Percentiles rank a stretch among this genome's conserved stretches.
These are phyloP conservation scores for Parasteatoda tepidariorum DNA, from an alignment of 1,140 invertebrate species.

Conservation along the genomic window DNA sequence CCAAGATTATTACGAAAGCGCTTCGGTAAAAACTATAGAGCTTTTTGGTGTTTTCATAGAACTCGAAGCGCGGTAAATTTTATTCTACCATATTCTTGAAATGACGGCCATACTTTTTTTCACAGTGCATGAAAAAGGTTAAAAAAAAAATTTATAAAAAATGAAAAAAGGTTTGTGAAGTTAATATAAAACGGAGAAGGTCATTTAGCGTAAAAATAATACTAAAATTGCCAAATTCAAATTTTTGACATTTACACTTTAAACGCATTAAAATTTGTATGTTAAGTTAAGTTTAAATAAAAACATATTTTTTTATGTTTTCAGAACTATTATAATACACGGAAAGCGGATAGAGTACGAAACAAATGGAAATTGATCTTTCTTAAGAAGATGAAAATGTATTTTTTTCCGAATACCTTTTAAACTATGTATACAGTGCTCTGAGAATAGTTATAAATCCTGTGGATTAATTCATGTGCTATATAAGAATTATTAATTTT, in stretches of 20 bases:
- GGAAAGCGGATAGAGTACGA: background rate
- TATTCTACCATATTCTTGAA: too few species aligned
- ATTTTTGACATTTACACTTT: background rate
- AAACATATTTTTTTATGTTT: too few species aligned
- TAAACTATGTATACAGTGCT: constrained; percentile 6
- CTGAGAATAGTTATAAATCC: background rate
- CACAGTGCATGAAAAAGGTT: too few species aligned
- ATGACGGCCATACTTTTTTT: too few species aligned
- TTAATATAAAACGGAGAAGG: background rate
- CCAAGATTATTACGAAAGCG: too few species aligned
- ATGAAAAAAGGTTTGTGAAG: too few species aligned
- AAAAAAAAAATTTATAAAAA: too few species aligned
- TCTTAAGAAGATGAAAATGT: background rate
- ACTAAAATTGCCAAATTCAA: background rate
- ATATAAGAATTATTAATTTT: too few species aligned
- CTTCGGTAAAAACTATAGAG: too few species aligned
- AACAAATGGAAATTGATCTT: background rate
- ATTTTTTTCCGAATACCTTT: too few species aligned
- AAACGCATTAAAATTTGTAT: background rate
- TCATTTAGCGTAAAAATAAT: background rate
- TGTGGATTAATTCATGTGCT: background rate
- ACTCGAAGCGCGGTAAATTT: too few species aligned
- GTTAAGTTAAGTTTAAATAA: background rate
- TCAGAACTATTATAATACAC: constrained; percentile 15
- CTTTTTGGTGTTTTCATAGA: too few species aligned